Evolutionary conservation across 2,113 vertebrate species (phyloP).

Genomic region (Regulus satrapa): DNA sequence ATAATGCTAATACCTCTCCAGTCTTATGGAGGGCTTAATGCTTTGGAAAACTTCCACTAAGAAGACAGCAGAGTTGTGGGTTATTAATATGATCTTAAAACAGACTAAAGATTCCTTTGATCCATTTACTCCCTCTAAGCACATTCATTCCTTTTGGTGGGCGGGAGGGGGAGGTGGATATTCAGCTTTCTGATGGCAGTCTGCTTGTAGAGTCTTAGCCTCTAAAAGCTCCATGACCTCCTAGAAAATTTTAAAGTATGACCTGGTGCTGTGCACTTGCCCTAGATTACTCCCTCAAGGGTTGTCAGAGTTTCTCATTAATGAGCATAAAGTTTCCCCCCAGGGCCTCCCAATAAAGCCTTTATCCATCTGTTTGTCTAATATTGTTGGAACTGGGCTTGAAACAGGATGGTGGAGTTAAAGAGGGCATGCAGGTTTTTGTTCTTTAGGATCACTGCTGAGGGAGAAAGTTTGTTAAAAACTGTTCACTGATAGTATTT

Average conservation of each 20-base stretch:
- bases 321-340: neutral
- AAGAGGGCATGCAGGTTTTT: neutral
- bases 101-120: neutral
- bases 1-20: neutral
- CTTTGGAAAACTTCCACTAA: neutral
- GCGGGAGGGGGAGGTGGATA: neutral
- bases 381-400: neutral
- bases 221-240: neutral
- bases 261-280: neutral
- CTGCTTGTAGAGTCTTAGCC: neutral
- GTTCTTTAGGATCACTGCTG: neutral
- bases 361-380: neutral
- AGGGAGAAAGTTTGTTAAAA: neutral
- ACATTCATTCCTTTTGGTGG: neutral
- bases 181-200: neutral
- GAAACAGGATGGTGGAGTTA: neutral
- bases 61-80: neutral
- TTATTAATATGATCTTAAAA: neutral
- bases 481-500: neutral
- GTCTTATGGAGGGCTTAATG: neutral
- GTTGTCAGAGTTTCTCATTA: neutral
- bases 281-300: neutral
- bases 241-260: neutral
- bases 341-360: neutral
- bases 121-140: neutral